Evolutionary conservation across 2,797 vertebrate genomes (phyloP).

Genomic region (Hyperoplus lanceolatus): DNA sequence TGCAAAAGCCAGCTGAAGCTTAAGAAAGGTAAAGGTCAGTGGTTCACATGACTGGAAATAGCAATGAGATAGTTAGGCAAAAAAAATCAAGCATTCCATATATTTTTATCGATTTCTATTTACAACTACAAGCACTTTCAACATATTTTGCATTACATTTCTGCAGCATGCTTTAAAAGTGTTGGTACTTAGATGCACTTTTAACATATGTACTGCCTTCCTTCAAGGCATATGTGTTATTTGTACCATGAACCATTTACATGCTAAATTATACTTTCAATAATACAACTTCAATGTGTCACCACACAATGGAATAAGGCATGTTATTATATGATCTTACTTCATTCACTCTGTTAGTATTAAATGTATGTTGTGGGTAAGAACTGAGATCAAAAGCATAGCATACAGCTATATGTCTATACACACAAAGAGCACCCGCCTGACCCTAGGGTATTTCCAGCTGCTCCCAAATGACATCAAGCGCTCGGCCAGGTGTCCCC

Average conservation of each 20-base stretch:
- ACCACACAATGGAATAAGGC: not conserved
- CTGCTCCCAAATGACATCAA: slow-evolving; percentile 75
- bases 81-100: not conserved
- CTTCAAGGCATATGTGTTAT: not conserved
- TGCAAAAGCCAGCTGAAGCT: slow-evolving; percentile 27
- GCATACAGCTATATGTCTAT: not conserved
- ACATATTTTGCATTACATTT: not conserved
- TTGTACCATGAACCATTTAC: not conserved
- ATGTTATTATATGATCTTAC: not conserved
- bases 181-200: not conserved
- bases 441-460: slow-evolving; percentile 68
- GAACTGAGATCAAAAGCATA: not conserved
- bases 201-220: not conserved
- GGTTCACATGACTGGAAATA: slow-evolving; percentile 41
- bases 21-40: slow-evolving; percentile 19
- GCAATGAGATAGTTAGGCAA: slow-evolving; percentile 8
- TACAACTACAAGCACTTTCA: slow-evolving; percentile 12
- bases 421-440: slow-evolving; percentile 48
- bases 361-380: not conserved
- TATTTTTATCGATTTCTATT: slow-evolving; percentile 2
- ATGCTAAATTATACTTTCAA: not conserved
- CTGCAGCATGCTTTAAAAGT: not conserved
- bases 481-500: slow-evolving; percentile 79
- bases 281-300: not conserved
- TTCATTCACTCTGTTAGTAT: not conserved